Percentiles rank a stretch among this genome's conserved stretches.
Conservation (phyloP, 2,797 vertebrate species). For the Microctenopoma steveboyesi region DNA sequence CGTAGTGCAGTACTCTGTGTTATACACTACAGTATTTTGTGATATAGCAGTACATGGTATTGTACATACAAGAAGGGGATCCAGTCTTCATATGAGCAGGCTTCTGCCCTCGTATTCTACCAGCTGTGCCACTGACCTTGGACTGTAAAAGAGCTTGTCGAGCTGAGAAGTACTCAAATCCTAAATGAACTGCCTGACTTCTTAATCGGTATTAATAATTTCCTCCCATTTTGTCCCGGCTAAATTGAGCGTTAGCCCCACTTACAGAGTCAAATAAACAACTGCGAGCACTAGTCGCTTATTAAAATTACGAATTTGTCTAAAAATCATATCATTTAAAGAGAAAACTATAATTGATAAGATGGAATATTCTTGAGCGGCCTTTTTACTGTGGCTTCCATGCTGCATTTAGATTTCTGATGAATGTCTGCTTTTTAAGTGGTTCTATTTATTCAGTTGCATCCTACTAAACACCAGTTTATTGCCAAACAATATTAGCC, state of each 20-base stretch:
- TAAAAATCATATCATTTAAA: not conserved
- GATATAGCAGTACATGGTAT: not conserved
- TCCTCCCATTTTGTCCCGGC: constrained; percentile 5
- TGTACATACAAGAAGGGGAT: not conserved
- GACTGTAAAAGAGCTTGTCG: not conserved
- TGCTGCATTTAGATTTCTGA: constrained; percentile 6
- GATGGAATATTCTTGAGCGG: not conserved
- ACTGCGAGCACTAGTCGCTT: not conserved
- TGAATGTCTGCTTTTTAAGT: constrained; percentile 4
- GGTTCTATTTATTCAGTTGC: not conserved
- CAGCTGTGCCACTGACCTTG: not conserved
- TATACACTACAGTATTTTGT: not conserved
- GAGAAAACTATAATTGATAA: not conserved
- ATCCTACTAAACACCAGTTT: constrained; percentile 10
- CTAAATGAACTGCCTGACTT: not conserved
- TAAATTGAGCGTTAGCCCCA: constrained; percentile 2
- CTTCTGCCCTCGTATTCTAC: constrained; percentile 1
- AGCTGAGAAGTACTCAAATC: constrained; percentile 3
- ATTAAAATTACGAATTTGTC: constrained; percentile 5
- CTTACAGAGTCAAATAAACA: constrained; percentile 9
- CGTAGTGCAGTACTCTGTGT: not conserved
- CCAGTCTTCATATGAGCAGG: constrained; percentile 12
- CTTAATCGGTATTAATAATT: constrained; percentile 13
- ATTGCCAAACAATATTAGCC: constrained; percentile 12
- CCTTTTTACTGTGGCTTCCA: not conserved